A percentile compares a stretch with the other conserved stretches of the same genome.
These are phyloP conservation scores for Nephrotoma appendiculata DNA, from an alignment of 2,888 invertebrate species.

Conservation along the genomic window DNA sequence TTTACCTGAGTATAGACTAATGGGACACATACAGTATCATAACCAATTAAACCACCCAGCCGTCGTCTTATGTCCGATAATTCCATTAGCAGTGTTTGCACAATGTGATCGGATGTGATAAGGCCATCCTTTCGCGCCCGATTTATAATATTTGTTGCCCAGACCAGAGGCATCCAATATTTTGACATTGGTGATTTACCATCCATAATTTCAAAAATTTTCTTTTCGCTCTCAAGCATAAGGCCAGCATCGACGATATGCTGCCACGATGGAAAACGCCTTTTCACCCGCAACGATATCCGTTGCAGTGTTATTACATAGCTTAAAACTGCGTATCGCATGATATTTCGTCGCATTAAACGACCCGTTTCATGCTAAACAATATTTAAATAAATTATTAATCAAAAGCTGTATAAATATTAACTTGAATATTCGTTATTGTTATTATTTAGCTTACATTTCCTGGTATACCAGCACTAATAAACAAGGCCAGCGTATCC, in stretches of 20 bases:
- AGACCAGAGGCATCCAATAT: constrained; percentile 87
- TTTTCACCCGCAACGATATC: constrained; percentile 74
- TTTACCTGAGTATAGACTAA: constrained; percentile 80
- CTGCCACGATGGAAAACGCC: constrained; percentile 77
- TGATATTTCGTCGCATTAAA: constrained; percentile 78
- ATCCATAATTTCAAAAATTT: constrained; percentile 82
- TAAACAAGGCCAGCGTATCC: constrained; percentile 80
- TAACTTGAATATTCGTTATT: not conserved
- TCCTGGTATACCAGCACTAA: constrained; percentile 82
- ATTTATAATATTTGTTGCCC: constrained; percentile 86
- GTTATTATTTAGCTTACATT: constrained; percentile 39
- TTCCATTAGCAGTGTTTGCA: constrained; percentile 78
- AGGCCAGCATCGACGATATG: constrained; percentile 83
- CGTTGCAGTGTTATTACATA: constrained; percentile 80
- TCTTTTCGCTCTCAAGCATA: constrained; percentile 82
- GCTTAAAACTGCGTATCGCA: constrained; percentile 75
- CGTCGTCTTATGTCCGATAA: constrained; percentile 76
- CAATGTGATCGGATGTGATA: constrained; percentile 80
- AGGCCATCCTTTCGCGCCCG: constrained; percentile 71
- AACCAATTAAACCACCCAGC: constrained; percentile 73
- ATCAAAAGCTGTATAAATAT: not conserved
- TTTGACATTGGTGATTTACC: constrained; percentile 80
- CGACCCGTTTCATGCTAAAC: constrained; percentile 73
- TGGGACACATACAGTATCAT: constrained; percentile 84
- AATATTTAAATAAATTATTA: constrained; percentile 8